These are phyloP conservation scores for Pachyramphus minor DNA, from an alignment of 2,113 vertebrate genomes.

Conservation along the genomic window DNA sequence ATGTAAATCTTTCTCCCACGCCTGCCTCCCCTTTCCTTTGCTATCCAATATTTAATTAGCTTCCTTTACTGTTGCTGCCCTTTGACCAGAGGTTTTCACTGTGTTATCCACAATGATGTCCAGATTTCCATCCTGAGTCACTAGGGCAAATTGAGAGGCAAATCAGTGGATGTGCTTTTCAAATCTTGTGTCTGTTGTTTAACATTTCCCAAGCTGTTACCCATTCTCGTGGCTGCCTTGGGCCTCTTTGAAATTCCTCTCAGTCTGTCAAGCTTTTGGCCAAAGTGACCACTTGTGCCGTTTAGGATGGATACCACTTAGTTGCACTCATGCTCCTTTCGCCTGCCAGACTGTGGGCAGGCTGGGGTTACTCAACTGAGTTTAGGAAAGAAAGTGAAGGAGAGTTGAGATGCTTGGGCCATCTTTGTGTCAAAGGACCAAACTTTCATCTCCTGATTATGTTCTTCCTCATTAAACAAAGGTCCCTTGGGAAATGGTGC, in stretches of 20 bases:
- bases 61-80: constrained; percentile 10
- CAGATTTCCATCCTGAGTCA: constrained; percentile 42
- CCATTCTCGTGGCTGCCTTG: background rate
- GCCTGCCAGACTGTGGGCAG: background rate
- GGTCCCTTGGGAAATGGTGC: background rate
- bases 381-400: constrained; percentile 12
- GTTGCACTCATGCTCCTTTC: background rate
- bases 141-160: background rate
- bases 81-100: constrained; percentile 25
- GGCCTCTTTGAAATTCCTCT: background rate
- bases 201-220: background rate
- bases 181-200: background rate
- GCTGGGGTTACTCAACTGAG: background rate
- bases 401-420: background rate
- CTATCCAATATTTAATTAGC: constrained; percentile 38
- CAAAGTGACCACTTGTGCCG: background rate
- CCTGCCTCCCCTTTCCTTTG: background rate
- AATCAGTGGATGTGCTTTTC: background rate
- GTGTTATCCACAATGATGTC: background rate
- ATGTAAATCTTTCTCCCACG: constrained; percentile 31
- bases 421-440: background rate
- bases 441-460: background rate
- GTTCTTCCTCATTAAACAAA: background rate
- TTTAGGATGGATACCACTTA: background rate
- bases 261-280: background rate